These are phyloP conservation scores for Calonectris borealis DNA, from an alignment of 2,113 vertebrate species.

Conservation along the genomic window DNA sequence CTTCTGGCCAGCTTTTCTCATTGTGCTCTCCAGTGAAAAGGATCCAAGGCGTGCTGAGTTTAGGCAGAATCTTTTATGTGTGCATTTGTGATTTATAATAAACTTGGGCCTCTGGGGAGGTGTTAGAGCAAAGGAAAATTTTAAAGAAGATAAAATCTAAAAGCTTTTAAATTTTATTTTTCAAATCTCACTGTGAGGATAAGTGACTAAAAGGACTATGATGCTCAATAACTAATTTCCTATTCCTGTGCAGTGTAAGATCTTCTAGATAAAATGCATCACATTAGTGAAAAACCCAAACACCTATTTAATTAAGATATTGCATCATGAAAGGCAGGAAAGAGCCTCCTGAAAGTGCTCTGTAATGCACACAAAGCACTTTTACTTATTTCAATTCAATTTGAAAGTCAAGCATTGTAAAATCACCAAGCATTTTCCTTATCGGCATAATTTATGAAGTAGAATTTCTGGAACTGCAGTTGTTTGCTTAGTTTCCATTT, in stretches of 20 bases:
- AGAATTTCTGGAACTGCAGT: slow-evolving; percentile 41
- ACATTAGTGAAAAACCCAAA: background rate
- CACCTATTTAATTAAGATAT: slow-evolving; percentile 27
- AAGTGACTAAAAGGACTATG: background rate
- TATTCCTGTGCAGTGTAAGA: background rate
- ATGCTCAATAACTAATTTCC: background rate
- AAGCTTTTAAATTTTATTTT: background rate
- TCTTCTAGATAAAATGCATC: background rate
- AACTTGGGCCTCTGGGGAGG: background rate
- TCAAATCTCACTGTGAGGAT: background rate
- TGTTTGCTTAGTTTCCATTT: slow-evolving; percentile 50
- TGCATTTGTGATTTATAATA: background rate
- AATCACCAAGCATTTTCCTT: slow-evolving; percentile 18
- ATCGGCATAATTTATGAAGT: slow-evolving; percentile 58
- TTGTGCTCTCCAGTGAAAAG: background rate
- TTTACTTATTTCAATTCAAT: slow-evolving; percentile 22
- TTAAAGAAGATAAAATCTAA: background rate
- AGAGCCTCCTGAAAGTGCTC: background rate
- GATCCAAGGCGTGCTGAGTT: background rate
- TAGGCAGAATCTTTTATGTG: background rate
- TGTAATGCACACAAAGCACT: background rate
- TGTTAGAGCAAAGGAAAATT: background rate
- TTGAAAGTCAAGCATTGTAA: slow-evolving; percentile 4
- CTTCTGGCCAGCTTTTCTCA: background rate
- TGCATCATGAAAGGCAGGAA: background rate